Percentiles rank a stretch among this genome's conserved stretches.
These are phyloP conservation scores for Turdus rufiventris DNA, from an alignment of 2,113 vertebrate genomes.

Conservation along the genomic window DNA sequence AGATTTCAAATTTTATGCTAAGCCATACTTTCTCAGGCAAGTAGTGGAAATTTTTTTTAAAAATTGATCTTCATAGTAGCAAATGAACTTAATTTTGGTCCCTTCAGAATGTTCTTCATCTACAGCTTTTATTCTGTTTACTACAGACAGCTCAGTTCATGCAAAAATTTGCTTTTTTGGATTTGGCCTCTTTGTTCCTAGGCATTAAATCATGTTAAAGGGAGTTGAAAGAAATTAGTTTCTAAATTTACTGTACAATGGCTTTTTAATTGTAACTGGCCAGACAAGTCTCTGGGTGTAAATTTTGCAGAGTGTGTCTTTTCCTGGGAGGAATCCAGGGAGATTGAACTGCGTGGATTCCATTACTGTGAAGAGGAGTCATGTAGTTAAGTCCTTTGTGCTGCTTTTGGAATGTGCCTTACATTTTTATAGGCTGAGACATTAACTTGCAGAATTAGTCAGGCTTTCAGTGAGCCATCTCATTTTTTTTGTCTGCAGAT, in stretches of 20 bases:
- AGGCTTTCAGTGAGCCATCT: constrained; percentile 1
- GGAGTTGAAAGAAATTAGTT: neutral
- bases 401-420: neutral
- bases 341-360: neutral
- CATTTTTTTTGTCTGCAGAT: constrained; percentile 65
- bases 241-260: neutral
- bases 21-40: constrained; percentile 92
- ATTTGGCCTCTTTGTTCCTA: neutral
- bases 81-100: neutral
- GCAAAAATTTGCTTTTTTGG: neutral
- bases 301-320: neutral
- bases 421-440: neutral
- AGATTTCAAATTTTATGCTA: constrained; percentile 91
- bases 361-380: neutral
- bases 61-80: neutral
- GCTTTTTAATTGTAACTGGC: neutral
- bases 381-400: neutral
- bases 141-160: neutral
- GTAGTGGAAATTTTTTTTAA: neutral
- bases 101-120: neutral
- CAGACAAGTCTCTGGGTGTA: neutral
- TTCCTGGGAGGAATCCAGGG: neutral
- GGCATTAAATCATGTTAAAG: neutral
- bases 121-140: neutral
- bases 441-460: neutral